Evolutionary conservation across 2,797 vertebrate species (phyloP).

Genomic region (Glossophaga mutica): DNA sequence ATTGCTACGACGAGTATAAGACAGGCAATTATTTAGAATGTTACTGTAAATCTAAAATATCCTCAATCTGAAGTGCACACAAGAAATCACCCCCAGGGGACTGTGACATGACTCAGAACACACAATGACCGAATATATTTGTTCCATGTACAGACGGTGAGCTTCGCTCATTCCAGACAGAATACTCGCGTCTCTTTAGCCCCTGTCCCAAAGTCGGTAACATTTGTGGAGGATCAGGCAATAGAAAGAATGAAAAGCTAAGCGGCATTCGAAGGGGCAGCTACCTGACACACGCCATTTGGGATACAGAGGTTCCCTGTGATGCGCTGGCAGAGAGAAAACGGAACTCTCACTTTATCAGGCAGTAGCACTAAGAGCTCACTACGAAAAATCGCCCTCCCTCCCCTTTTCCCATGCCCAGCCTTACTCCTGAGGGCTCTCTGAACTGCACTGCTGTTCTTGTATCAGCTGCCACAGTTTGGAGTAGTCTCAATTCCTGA

Average conservation of each 20-base stretch:
- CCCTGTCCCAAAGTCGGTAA: neutral
- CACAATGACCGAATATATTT: neutral
- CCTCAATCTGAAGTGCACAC: neutral
- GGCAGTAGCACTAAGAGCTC: neutral
- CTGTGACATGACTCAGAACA: neutral
- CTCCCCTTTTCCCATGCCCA: no score
- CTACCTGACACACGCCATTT: neutral
- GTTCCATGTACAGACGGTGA: neutral
- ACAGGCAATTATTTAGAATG: neutral
- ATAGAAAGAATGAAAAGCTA: neutral
- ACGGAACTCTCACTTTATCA: neutral
- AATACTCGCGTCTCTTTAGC: neutral
- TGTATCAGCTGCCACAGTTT: neutral
- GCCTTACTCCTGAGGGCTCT: neutral
- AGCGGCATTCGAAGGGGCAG: neutral
- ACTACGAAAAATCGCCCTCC: neutral
- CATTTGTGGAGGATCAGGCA: neutral
- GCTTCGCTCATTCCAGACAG: neutral
- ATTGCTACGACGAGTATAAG: neutral
- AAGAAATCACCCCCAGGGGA: neutral
- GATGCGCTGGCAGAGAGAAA: neutral
- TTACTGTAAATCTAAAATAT: neutral
- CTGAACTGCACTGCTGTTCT: neutral
- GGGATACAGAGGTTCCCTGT: neutral
- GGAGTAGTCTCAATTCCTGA: neutral